These are phyloP conservation scores for Zaprionus africanus DNA, from an alignment of 1,140 invertebrate genomes.

Conservation along the genomic window DNA sequence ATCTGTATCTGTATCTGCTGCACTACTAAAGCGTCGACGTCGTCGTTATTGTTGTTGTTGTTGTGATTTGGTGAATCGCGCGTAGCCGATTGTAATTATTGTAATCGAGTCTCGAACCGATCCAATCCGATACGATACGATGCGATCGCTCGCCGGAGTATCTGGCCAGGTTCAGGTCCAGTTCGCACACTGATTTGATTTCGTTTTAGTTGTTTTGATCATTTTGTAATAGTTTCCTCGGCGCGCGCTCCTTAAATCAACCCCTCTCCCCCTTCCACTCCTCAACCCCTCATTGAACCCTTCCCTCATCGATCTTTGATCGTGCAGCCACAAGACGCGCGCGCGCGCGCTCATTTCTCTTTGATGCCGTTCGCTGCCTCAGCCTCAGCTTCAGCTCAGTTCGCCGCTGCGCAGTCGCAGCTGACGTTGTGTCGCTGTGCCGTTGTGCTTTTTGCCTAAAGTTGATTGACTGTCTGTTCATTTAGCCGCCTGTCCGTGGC, in stretches of 20 bases:
- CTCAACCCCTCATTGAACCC: not conserved
- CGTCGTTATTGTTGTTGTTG: conserved; percentile 38
- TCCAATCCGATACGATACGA: conserved; percentile 78
- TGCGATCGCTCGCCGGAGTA: not conserved
- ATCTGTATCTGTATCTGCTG: conserved; percentile 47
- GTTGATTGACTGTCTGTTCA: conserved; percentile 82
- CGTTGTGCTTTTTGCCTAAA: conserved; percentile 71
- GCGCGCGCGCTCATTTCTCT: conserved; percentile 68
- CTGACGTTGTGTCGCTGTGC: conserved; percentile 30
- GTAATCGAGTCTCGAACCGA: conserved; percentile 83
- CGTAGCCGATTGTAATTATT: conserved; percentile 84
- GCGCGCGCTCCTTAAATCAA: conserved; percentile 76
- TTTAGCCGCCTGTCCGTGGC: conserved; percentile 73
- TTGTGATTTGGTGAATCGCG: conserved; percentile 79
- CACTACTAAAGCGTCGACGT: conserved; percentile 13
- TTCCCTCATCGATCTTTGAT: conserved; percentile 30
- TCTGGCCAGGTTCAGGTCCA: conserved; percentile 54
- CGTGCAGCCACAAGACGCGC: conserved; percentile 37
- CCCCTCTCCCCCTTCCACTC: conserved; percentile 8
- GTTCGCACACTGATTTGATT: conserved; percentile 77
- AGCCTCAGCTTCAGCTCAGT: conserved; percentile 12
- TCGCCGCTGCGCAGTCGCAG: not conserved
- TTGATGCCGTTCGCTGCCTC: conserved; percentile 51
- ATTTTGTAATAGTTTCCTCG: conserved; percentile 79
- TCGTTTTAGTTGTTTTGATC: conserved; percentile 70